These are phyloP conservation scores for Malthinus seriepunctatus DNA, from an alignment of 2,888 invertebrate genomes.

Conservation along the genomic window DNA sequence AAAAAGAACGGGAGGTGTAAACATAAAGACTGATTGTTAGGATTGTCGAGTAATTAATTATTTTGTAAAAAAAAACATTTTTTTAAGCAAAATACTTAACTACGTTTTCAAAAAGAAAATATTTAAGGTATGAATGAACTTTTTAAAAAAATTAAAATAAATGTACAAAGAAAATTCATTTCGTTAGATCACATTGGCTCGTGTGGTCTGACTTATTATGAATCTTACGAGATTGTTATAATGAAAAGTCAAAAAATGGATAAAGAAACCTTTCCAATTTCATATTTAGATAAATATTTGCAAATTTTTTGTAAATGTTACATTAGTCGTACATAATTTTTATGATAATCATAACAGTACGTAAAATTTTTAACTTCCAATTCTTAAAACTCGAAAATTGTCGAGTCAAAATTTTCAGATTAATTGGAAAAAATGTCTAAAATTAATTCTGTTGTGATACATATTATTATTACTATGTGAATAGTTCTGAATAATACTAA, in stretches of 20 bases:
- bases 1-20: constrained; percentile 40
- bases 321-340: constrained; percentile 34
- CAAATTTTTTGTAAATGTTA: constrained; percentile 34
- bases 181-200: constrained; percentile 40
- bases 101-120: constrained; percentile 7
- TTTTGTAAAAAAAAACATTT: constrained; percentile 17
- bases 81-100: constrained; percentile 19
- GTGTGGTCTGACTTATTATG: constrained; percentile 40
- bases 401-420: constrained; percentile 1
- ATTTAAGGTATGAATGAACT: constrained; percentile 16
- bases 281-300: constrained; percentile 27
- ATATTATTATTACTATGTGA: constrained; percentile 13
- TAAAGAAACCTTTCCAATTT: constrained; percentile 10
- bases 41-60: constrained; percentile 34
- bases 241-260: constrained; percentile 3
- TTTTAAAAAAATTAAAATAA: constrained; percentile 6
- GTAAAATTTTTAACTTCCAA: constrained; percentile 2
- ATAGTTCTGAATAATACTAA: constrained; percentile 20
- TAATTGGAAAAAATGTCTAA: constrained; percentile 9
- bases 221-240: constrained; percentile 23
- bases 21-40: constrained; percentile 51
- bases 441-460: constrained; percentile 23
- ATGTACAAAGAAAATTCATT: constrained; percentile 28
- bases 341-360: constrained; percentile 29
- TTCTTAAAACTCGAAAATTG: not conserved